phyloP scores from a whole-genome alignment of 2,797 vertebrate species.

The Falco cherrug region DNA sequence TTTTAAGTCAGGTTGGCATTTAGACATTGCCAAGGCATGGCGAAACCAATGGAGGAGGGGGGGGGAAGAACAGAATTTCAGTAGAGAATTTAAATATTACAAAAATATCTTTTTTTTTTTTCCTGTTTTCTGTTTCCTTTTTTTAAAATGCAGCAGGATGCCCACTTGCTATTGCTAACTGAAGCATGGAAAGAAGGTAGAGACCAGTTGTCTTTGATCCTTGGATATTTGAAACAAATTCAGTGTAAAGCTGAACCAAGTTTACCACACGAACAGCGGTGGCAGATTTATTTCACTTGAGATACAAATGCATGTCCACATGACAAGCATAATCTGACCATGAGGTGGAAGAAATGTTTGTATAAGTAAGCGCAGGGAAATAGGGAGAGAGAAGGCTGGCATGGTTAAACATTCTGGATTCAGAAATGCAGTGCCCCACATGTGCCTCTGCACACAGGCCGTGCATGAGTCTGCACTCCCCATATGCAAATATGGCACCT shows the following conservation, averaged over 20 bases:
- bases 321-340: conserved; percentile 63
- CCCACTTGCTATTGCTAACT: conserved; percentile 73
- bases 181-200: conserved; percentile 74
- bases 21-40: conserved; percentile 62
- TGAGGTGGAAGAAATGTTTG: conserved; percentile 65
- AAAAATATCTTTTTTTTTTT: conserved; percentile 77
- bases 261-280: conserved; percentile 73
- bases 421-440: conserved; percentile 55
- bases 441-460: conserved; percentile 35
- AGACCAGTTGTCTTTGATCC: conserved; percentile 69
- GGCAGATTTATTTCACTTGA: conserved; percentile 68
- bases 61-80: conserved; percentile 59
- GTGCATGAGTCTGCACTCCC: conserved; percentile 36
- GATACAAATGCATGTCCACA: conserved; percentile 70
- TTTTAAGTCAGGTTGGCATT: conserved; percentile 46
- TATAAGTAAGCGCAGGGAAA: conserved; percentile 63
- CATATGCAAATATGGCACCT: conserved; percentile 41
- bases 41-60: conserved; percentile 21
- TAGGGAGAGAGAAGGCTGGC: conserved; percentile 69
- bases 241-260: conserved; percentile 72
- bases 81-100: conserved; percentile 71
- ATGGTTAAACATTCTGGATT: conserved; percentile 59
- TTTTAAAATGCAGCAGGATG: conserved; percentile 68
- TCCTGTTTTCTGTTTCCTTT: conserved; percentile 58
- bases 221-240: conserved; percentile 67